Base-by-base conservation (phyloP, 2,888 invertebrate species). In the Parasteatoda lunata region DNA sequence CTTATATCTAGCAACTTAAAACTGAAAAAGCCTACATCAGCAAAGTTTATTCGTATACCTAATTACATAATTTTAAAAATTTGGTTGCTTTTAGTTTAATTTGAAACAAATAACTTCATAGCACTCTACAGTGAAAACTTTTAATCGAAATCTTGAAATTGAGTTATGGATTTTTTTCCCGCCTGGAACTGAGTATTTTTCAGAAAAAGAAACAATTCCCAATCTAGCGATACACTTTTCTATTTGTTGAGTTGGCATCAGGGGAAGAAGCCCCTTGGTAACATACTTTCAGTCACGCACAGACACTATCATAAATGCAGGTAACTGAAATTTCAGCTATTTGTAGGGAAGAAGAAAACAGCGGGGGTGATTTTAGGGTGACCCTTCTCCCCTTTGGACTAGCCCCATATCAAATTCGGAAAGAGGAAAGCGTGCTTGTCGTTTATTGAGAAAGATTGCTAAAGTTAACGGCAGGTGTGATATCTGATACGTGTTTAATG, bases 361-460 rank as follows among this genome's bases (percentile, higher is more conserved):
- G 80, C 73, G 73, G 73, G 80, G 80, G 66, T 80, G 80, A 80
- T 51, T 49, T 30, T 59, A 45, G 66, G 80, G 73, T 80, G 65
- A 73, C 65, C 51, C 47, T 72, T 66, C n/a, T 65, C 11, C 47
- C n/a, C 64, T 49, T 5, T 51, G 49, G 54, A 30, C 65, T 13
- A 47, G 45, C 13, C 68, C 71, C 51, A 15, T 54, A 65, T 66
- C 73, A 49, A 30, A 79, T 54, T 15, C n/a, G 11, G 11, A 66
- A 52, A n/a, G n/a, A 66, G 52, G 54, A 77, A 71, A 80, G 52
- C 66, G 73, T 30, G 66, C 52, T 72, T 7, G 13, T 64, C 72
- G 47, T 45, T 66, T 51, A 65, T 68, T 73, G 80, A 49, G 47
- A 72, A 72, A 80, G 65, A 68, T 66, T 73, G 65, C 54, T n/a